Percentiles rank a stretch among this genome's conserved stretches.
Evolutionary conservation across 2,113 vertebrate species (phyloP).

Genomic region (Panurus biarmicus): DNA sequence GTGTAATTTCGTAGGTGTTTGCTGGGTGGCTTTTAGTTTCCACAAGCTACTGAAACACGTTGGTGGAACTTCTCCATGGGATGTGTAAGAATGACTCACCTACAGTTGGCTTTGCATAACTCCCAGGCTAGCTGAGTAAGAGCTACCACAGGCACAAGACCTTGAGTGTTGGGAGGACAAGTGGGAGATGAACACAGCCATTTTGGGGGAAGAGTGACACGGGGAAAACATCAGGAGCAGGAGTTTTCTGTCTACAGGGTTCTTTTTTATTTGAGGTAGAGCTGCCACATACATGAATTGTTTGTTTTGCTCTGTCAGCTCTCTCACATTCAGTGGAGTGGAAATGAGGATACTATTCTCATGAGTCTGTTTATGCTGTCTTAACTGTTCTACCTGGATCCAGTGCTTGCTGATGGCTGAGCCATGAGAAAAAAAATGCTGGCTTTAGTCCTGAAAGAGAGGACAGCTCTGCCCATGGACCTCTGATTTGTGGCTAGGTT

Average conservation of each 20-base stretch:
- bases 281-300: not conserved
- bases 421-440: not conserved
- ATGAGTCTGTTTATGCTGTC: not conserved
- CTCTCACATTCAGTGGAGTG: not conserved
- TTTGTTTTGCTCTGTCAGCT: not conserved
- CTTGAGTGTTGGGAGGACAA: not conserved
- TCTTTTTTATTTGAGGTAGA: not conserved
- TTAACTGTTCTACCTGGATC: not conserved
- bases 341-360: not conserved
- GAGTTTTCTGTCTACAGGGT: not conserved
- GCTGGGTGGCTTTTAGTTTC: not conserved
- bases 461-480: not conserved
- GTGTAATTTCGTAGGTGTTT: conserved; percentile 6
- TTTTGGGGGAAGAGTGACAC: not conserved
- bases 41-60: not conserved
- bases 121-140: conserved; percentile 1
- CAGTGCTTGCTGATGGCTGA: not conserved
- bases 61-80: not conserved
- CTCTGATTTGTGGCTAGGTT: not conserved
- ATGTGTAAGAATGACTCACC: not conserved
- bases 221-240: not conserved
- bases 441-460: not conserved
- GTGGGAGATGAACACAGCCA: not conserved
- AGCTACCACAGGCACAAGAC: not conserved
- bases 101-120: not conserved